phyloP scores from a whole-genome alignment of 2,888 invertebrate genomes.

The Eupithecia subfuscata region DNA sequence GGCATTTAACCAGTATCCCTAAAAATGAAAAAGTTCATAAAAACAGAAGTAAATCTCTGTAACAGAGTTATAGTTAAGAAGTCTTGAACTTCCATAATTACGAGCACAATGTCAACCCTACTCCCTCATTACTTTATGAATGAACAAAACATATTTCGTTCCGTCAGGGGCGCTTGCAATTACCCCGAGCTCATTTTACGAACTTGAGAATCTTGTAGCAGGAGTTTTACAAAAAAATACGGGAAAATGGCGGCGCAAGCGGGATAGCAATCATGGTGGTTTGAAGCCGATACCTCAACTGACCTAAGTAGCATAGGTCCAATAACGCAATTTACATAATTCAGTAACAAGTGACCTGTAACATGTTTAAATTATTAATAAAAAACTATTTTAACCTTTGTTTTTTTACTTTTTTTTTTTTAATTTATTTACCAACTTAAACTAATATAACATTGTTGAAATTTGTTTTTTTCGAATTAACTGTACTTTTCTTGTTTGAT shows the following conservation, averaged over 20 bases:
- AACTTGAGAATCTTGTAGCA: not conserved
- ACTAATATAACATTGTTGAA: no score
- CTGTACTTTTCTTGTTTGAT: no score
- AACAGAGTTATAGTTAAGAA: not conserved
- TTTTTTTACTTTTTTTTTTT: no score
- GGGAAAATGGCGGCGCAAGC: not conserved
- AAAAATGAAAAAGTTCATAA: not conserved
- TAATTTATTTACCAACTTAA: no score
- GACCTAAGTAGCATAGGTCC: no score
- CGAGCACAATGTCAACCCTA: conserved; percentile 17
- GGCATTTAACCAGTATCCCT: not conserved
- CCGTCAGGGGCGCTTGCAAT: conserved; percentile 29
- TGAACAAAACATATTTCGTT: conserved; percentile 40
- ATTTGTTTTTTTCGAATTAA: no score
- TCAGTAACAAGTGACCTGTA: no score
- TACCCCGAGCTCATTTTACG: conserved; percentile 15
- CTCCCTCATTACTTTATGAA: conserved; percentile 46
- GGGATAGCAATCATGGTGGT: not conserved
- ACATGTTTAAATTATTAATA: no score
- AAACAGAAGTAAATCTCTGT: not conserved
- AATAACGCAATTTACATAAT: no score
- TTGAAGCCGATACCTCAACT: not conserved
- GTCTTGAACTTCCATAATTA: conserved; percentile 18
- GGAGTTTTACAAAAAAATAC: not conserved
- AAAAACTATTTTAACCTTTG: no score